Base-by-base conservation (phyloP, 2,888 invertebrate species). In the Prenolepis imparis region DNA sequence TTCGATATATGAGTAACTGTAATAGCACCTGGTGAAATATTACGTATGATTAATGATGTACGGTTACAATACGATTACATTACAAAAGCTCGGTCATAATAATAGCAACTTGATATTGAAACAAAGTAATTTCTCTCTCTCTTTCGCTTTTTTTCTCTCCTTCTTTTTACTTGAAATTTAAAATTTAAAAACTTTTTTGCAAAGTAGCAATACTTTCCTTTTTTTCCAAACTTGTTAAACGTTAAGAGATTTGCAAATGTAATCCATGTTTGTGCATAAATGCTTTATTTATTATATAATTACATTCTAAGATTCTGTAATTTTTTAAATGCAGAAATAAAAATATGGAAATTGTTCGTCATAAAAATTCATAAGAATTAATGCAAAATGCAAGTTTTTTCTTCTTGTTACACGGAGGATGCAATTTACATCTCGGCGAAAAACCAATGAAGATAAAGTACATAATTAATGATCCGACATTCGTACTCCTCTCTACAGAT, bases 381-480 rank as follows among this genome's bases (percentile, higher is more conserved):
- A 68, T 28, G 41, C 9, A 9, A 36, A 12, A 28, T 59, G 6
- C 18, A 32, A 0, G 12, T 41, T 21, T 59, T 57, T 57, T 66
- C 36, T 66, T 24, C 36, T 44, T 61, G 21, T 41, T 18, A 48
- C 32, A 28, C 12, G 9, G 3, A 36, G n/a, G 9, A 74, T 41
- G 63, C 28, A 81, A 81, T 67, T 80, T 61, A 48, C 59, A 82
- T 82, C 32, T 48, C 32, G 28, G 15, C 48, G 39, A 59, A 48
- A 75, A 48, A 70, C 59, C 72, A 24, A 59, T 78, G 44, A 44
- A n/a, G 78, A 59, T 78, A 59, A 59, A 78, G 59, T 12, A 44
- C 59, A 80, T 61, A 80, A 80, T 80, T 80, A 80, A 80, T 80
- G 72, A 48, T 24, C 44, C 32, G 18, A 32, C 36, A 24, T 59